Base-by-base conservation (phyloP, 2,113 vertebrate species). In the Erinaceus europaeus region DNA sequence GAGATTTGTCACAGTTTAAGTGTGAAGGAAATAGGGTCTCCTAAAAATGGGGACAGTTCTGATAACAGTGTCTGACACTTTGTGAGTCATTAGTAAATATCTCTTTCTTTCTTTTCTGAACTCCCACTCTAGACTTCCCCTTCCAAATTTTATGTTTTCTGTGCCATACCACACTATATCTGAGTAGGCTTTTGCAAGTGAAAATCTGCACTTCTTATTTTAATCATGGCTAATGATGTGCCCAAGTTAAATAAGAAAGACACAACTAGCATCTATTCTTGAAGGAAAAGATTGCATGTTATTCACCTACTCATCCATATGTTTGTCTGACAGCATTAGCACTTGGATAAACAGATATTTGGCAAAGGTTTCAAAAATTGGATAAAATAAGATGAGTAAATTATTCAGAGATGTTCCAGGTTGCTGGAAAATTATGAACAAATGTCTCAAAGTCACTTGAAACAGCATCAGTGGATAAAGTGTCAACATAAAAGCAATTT, bases 401-500 rank as follows among this genome's bases (percentile, higher is more conserved):
- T 55, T 48, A 50, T 2, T 73, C 34, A 67, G 40, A 57, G 40
- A 59, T 29, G 25, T 44, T 68, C 55, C 40, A 34, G 46, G 7
- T 68, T 67, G 38, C 40, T 68, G 17, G 68, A 73, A 61, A 34
- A 50, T 65, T 64, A 36, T 36, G n/a, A 84, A 20, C 20, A 15
- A 86, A 65, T 27, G 38, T 25, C 44, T 73, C 42, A 53, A 25
- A 62, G 38, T 55, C 29, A 38, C 38, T 23, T 62, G 48, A 84
- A 29, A 10, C 6, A 73, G 17, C 9, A 44, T 17, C 64, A 27
- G 6, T 20, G 29, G 36, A 48, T 42, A 36, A 69, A 61, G 18
- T 29, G 10, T 61, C 78, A 91, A n/a, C 50, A 76, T 40, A 86
- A 92, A 95, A 90, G 40, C 84, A 94, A 86, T 50, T 1, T 77